These are phyloP conservation scores for Motacilla tschutschensis DNA, from an alignment of 2,113 vertebrate species.

Conservation along the genomic window DNA sequence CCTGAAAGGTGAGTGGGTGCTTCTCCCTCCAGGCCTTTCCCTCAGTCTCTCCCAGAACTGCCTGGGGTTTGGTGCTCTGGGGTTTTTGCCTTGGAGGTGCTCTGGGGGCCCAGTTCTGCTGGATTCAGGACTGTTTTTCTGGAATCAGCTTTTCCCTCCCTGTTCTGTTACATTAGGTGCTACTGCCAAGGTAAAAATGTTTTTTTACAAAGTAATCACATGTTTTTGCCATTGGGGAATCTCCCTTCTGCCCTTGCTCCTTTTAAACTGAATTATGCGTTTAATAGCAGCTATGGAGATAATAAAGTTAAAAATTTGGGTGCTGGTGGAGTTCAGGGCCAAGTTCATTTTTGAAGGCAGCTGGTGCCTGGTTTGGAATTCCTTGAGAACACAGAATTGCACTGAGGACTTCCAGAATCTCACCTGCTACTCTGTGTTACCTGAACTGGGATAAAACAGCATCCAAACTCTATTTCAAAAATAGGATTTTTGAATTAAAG, in stretches of 20 bases:
- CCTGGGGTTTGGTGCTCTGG: not conserved
- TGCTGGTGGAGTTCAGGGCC: not conserved
- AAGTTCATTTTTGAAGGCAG: not conserved
- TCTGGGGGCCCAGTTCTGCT: not conserved
- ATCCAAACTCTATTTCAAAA: not conserved
- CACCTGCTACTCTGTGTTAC: not conserved
- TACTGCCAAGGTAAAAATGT: fast-evolving
- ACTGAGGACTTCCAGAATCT: not conserved
- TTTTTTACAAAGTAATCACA: not conserved
- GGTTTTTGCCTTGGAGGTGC: not conserved
- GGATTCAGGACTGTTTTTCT: not conserved
- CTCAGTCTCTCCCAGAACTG: not conserved
- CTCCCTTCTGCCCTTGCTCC: not conserved
- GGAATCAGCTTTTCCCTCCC: not conserved
- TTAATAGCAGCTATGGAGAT: not conserved
- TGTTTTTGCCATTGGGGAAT: not conserved
- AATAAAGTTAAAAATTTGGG: not conserved
- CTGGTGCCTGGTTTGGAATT: not conserved
- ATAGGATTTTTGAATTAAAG: not conserved
- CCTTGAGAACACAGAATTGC: not conserved
- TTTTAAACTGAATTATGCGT: not conserved
- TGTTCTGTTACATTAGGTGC: not conserved
- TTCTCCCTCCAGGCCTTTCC: not conserved
- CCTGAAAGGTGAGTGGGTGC: constrained; percentile 80
- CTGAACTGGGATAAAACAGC: not conserved